phyloP scores from a whole-genome alignment of 2,797 vertebrate genomes.

The Rhabdomys pumilio region DNA sequence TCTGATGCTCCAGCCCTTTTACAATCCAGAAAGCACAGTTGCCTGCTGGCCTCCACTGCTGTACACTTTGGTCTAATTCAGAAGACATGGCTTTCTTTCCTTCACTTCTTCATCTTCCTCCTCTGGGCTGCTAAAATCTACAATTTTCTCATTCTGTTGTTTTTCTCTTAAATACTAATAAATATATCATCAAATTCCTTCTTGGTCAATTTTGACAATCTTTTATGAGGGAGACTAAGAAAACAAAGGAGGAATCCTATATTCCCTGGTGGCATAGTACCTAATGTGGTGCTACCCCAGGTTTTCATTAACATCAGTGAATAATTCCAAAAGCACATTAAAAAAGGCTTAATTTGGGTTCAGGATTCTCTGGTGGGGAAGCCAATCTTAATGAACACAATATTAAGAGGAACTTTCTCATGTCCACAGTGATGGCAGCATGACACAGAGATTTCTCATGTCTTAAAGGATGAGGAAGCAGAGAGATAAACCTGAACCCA shows the following conservation, averaged over 20 bases:
- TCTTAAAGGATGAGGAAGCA: not conserved
- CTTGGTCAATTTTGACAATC: not conserved
- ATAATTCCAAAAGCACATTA: not conserved
- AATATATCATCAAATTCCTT: not conserved
- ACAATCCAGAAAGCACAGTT: not conserved
- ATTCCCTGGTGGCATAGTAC: not conserved
- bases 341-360: not conserved
- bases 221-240: not conserved
- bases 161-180: not conserved
- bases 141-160: not conserved
- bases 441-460: not conserved
- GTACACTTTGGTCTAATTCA: not conserved
- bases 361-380: not conserved
- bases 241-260: not conserved
- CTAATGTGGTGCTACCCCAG: not conserved
- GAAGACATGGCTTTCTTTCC: not conserved
- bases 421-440: not conserved
- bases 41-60: not conserved
- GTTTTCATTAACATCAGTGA: not conserved
- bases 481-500: not conserved
- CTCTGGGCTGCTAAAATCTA: not conserved
- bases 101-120: not conserved
- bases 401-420: not conserved
- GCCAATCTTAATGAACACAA: not conserved
- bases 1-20: not conserved